Evolutionary conservation across 2,888 invertebrate species (phyloP).

Genomic region (Eurytoma adleriae): DNA sequence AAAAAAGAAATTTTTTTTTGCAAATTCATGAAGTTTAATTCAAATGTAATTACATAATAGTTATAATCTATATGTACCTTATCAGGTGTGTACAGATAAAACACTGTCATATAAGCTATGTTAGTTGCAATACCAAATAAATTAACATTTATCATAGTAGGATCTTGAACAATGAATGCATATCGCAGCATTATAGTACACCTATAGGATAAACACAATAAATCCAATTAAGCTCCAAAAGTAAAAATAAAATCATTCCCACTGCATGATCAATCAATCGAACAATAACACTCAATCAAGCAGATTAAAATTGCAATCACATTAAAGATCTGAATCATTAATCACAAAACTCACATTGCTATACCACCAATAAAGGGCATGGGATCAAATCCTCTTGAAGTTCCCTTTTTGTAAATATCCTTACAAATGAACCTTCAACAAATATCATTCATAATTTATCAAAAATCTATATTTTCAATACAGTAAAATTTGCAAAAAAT

Average conservation of each 20-base stretch:
- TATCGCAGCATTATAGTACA: conserved; percentile 86
- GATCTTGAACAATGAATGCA: conserved; percentile 85
- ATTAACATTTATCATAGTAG: conserved; percentile 88
- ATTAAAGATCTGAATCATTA: neutral
- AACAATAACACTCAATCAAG: conserved; percentile 2
- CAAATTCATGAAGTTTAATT: conserved; percentile 4
- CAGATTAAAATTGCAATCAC: neutral
- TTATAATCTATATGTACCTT: conserved; percentile 66
- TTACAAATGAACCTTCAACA: conserved; percentile 80
- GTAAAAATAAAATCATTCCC: neutral
- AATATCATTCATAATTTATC: neutral
- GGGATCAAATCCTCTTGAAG: conserved; percentile 81
- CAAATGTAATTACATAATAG: neutral
- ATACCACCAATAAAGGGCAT: conserved; percentile 87
- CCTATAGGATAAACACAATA: conserved; percentile 75
- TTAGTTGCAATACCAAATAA: conserved; percentile 85
- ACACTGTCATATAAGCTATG: conserved; percentile 82
- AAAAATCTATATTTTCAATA: neutral
- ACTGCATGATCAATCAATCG: neutral
- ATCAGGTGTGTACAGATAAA: conserved; percentile 81
- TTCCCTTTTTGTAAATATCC: conserved; percentile 84
- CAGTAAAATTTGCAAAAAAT: conserved; percentile 52
- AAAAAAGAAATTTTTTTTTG: conserved; percentile 15
- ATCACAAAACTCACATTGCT: conserved; percentile 82
- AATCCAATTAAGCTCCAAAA: neutral